A percentile compares a stretch with the other conserved stretches of the same genome.
Conservation (phyloP, 2,113 vertebrate genomes). For the Indicator indicator region DNA sequence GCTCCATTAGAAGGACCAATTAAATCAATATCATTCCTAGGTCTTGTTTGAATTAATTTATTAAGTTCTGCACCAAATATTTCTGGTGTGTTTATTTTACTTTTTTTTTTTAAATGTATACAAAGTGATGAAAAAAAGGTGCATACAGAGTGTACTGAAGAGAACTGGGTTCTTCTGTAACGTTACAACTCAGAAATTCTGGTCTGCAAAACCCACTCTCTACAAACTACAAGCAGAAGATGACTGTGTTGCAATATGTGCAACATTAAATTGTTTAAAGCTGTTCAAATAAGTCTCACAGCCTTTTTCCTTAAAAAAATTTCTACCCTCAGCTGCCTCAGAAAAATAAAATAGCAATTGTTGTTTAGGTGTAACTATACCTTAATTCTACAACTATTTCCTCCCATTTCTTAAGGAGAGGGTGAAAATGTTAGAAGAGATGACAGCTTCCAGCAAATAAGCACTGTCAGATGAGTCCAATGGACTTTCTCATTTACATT, state of each 20-base stretch:
- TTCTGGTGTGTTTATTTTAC: not conserved
- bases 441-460: conserved; percentile 15
- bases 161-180: not conserved
- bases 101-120: conserved; percentile 15
- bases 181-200: conserved; percentile 14
- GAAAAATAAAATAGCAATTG: not conserved
- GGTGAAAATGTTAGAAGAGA: not conserved
- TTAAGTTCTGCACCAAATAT: not conserved
- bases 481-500: not conserved
- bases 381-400: not conserved
- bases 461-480: not conserved
- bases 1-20: not conserved
- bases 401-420: not conserved
- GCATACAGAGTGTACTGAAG: not conserved
- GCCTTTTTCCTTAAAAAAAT: conserved; percentile 26
- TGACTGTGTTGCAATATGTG: not conserved
- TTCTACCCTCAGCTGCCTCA: not conserved
- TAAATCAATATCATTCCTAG: not conserved
- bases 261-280: conserved; percentile 7
- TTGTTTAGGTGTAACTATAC: conserved; percentile 1
- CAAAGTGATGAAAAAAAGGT: conserved; percentile 8
- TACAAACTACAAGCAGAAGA: not conserved
- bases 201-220: not conserved
- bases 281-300: not conserved
- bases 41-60: not conserved